A percentile compares a stretch with the other conserved stretches of the same genome.
phyloP scores from a whole-genome alignment of 1,140 invertebrate genomes.

The Pomacea maculata region DNA sequence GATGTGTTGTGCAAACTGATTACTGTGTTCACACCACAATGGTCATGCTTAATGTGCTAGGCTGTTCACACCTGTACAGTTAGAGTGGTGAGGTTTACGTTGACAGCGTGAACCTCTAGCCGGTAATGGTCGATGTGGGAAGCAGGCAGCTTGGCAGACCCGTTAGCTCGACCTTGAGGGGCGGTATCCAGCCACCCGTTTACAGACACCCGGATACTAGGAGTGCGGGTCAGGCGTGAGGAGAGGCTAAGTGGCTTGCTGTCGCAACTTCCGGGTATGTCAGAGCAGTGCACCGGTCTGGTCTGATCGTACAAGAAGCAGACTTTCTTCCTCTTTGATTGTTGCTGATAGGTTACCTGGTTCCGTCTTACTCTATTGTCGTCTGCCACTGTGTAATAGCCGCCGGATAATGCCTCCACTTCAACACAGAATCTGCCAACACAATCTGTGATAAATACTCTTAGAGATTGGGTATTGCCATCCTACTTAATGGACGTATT shows the following conservation, averaged over 20 bases:
- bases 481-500: neutral
- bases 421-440: neutral
- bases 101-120: conserved; percentile 6
- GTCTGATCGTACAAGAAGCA: conserved; percentile 19
- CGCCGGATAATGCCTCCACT: neutral
- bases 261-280: neutral
- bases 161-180: neutral
- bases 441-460: neutral
- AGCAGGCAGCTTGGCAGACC: neutral
- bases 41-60: too few species aligned
- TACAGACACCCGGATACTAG: neutral
- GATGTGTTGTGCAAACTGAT: too few species aligned
- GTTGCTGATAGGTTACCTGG: neutral
- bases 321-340: neutral
- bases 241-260: conserved; percentile 11
- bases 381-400: conserved; percentile 10
- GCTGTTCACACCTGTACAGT: neutral
- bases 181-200: neutral
- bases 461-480: neutral
- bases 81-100: neutral
- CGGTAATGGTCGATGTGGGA: neutral
- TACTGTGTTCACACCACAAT: too few species aligned
- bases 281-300: conserved; percentile 20
- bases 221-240: conserved; percentile 3
- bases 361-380: too few species aligned